Percentiles rank a stretch among this genome's conserved stretches.
These are phyloP conservation scores for Holotrichia oblita DNA, from an alignment of 1,140 invertebrate species.

Conservation along the genomic window DNA sequence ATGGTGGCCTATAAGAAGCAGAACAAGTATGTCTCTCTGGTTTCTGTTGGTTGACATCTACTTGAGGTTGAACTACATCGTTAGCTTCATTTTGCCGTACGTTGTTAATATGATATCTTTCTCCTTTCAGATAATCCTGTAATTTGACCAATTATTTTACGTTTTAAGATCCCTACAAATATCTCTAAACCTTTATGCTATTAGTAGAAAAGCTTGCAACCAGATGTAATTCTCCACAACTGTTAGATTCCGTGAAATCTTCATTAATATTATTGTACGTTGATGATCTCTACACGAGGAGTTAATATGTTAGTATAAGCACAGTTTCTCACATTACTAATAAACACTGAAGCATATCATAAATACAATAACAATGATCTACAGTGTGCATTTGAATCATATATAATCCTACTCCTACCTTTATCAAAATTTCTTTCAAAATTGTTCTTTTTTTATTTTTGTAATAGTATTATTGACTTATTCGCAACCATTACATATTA, in stretches of 20 bases:
- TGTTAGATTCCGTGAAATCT: constrained; percentile 48
- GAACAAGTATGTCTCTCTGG: constrained; percentile 53
- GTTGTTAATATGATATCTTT: constrained; percentile 51
- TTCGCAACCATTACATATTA: no score
- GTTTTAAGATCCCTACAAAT: not conserved
- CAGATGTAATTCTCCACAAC: constrained; percentile 56
- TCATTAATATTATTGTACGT: constrained; percentile 55
- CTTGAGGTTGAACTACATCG: constrained; percentile 48
- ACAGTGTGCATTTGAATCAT: no score
- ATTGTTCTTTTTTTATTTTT: no score
- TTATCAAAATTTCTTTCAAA: no score
- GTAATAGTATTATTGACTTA: no score
- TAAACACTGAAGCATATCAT: no score
- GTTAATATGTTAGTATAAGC: constrained; percentile 19
- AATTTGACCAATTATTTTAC: constrained; percentile 3
- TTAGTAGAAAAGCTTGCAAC: constrained; percentile 59
- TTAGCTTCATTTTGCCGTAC: constrained; percentile 50
- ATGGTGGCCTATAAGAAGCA: constrained; percentile 56
- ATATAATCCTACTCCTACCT: no score
- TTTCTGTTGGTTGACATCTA: constrained; percentile 2
- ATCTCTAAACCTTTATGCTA: constrained; percentile 56
- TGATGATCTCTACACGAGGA: constrained; percentile 51
- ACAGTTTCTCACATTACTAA: no score
- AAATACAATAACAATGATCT: no score
- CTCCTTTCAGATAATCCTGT: constrained; percentile 60